A percentile compares a stretch with the other conserved stretches of the same genome.
phyloP scores from a whole-genome alignment of 2,797 vertebrate species.

The Clarias fuscus region DNA sequence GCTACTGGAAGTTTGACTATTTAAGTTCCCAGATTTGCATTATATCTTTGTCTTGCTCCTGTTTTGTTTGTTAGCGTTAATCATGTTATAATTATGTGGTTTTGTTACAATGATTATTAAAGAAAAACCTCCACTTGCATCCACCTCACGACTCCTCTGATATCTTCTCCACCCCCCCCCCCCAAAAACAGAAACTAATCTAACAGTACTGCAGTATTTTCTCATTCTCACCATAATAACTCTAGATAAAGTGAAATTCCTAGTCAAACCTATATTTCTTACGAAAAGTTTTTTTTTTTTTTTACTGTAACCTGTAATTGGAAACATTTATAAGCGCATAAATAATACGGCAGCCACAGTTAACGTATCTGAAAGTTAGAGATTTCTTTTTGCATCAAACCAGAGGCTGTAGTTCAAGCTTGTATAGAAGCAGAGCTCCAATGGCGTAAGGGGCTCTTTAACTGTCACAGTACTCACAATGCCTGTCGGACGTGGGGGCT shows the following conservation, averaged over 20 bases:
- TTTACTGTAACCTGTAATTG: not conserved
- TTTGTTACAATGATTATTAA: too few species aligned
- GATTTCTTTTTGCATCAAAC: not conserved
- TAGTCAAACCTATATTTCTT: not conserved
- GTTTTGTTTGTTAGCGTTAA: too few species aligned
- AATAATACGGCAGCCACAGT: not conserved
- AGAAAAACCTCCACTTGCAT: too few species aligned
- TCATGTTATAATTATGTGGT: too few species aligned
- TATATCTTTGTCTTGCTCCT: too few species aligned
- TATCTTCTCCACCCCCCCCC: not conserved
- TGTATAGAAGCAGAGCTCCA: not conserved
- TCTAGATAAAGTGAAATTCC: not conserved
- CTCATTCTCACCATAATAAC: not conserved
- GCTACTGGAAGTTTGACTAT: too few species aligned
- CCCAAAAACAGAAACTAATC: not conserved
- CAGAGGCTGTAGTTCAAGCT: not conserved
- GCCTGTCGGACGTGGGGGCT: conserved; percentile 1
- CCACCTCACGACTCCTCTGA: too few species aligned
- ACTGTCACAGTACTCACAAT: conserved; percentile 13
- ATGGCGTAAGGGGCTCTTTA: not conserved
- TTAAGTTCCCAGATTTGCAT: too few species aligned
- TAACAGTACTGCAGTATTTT: not conserved
- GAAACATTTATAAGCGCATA: not conserved
- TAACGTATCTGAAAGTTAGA: not conserved
- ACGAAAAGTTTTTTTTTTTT: not conserved